A percentile compares a stretch with the other conserved stretches of the same genome.
These are phyloP conservation scores for Tipula helvola DNA, from an alignment of 2,888 invertebrate genomes.

Conservation along the genomic window DNA sequence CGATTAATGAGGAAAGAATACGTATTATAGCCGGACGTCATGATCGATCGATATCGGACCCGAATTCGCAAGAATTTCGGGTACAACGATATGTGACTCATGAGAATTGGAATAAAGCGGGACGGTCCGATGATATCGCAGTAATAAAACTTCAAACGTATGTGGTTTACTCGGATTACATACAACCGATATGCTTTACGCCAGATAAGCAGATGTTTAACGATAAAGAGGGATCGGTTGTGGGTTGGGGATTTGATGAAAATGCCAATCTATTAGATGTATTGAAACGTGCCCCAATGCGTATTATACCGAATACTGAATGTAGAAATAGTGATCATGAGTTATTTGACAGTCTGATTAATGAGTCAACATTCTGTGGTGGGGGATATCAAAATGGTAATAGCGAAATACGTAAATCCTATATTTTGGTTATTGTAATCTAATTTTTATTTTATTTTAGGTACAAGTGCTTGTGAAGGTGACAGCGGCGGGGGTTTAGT, in stretches of 20 bases:
- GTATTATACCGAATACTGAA: conserved; percentile 24
- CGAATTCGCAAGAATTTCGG: conserved; percentile 26
- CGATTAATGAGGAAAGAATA: conserved; percentile 25
- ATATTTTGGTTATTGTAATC: no score
- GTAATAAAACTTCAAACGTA: conserved; percentile 28
- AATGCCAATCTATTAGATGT: background rate
- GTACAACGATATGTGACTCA: conserved; percentile 13
- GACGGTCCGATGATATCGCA: conserved; percentile 27
- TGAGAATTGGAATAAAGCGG: conserved; percentile 10
- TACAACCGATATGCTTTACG: conserved; percentile 31
- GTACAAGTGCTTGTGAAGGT: conserved; percentile 40
- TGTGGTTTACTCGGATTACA: conserved; percentile 23
- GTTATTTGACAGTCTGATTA: conserved; percentile 15
- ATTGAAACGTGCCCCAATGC: conserved; percentile 19
- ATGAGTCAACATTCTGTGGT: conserved; percentile 17
- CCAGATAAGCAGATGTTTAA: background rate
- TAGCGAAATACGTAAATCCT: no score
- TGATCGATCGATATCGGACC: conserved; percentile 28
- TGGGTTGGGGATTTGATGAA: conserved; percentile 30
- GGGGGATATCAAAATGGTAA: conserved; percentile 16
- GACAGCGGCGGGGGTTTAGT: conserved; percentile 40
- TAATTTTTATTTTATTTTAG: background rate
- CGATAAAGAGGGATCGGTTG: background rate
- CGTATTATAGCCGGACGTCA: conserved; percentile 31
- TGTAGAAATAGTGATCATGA: conserved; percentile 22